Evolutionary conservation across 1,140 invertebrate genomes (phyloP).

Genomic region (Drosophila fuyamai): DNA sequence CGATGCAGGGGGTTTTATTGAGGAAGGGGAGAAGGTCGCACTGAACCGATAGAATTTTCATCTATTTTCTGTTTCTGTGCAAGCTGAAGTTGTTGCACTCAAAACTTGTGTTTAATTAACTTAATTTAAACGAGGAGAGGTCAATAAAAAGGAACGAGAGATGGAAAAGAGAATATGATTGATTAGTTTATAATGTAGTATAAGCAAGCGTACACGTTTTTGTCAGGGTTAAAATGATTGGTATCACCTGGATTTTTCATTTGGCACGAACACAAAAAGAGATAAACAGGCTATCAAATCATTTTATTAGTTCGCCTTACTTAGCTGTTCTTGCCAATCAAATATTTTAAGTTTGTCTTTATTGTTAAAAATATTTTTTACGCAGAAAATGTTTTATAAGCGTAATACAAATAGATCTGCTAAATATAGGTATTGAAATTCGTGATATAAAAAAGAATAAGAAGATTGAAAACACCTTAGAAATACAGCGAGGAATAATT

Average conservation of each 20-base stretch:
- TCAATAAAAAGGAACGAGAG: background rate
- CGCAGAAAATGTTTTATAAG: too few species aligned
- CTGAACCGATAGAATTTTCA: slow-evolving; percentile 13
- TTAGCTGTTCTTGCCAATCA: too few species aligned
- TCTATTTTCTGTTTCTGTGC: slow-evolving; percentile 14
- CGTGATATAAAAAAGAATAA: background rate
- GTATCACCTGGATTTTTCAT: too few species aligned
- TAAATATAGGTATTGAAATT: too few species aligned
- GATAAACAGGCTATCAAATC: too few species aligned
- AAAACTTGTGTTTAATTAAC: slow-evolving; percentile 25
- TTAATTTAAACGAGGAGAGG: slow-evolving; percentile 22
- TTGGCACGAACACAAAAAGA: background rate
- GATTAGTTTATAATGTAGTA: background rate
- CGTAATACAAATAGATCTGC: too few species aligned
- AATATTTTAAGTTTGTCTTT: too few species aligned
- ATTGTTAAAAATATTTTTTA: too few species aligned
- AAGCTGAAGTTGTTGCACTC: slow-evolving; percentile 22
- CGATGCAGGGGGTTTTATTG: slow-evolving; percentile 7
- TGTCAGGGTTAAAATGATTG: background rate
- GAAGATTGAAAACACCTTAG: too few species aligned
- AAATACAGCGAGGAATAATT: background rate
- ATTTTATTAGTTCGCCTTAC: too few species aligned
- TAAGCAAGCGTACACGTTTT: background rate
- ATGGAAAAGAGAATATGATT: background rate
- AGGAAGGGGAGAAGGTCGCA: slow-evolving; percentile 20